These are phyloP conservation scores for Antidorcas marsupialis DNA, from an alignment of 2,113 vertebrate species.

Conservation along the genomic window DNA sequence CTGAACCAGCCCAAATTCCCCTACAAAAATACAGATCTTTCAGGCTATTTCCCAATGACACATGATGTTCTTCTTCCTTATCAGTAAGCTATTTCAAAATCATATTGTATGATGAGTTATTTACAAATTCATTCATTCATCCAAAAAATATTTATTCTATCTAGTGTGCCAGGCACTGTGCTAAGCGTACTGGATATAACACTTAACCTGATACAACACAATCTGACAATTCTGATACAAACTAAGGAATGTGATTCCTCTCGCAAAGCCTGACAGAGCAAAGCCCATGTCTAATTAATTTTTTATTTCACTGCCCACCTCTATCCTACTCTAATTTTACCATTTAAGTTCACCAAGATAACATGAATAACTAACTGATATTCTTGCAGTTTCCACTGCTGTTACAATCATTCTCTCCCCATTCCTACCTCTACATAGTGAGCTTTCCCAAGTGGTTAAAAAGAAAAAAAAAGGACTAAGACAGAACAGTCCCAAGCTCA, in stretches of 20 bases:
- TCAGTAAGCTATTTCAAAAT: background rate
- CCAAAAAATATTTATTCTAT: background rate
- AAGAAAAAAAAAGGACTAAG: background rate
- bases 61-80: background rate
- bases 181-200: background rate
- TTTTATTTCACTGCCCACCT: background rate
- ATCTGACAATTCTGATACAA: background rate
- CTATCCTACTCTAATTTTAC: background rate
- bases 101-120: background rate
- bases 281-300: background rate
- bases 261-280: background rate
- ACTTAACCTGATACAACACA: background rate
- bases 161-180: background rate
- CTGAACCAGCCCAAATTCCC: background rate
- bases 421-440: background rate
- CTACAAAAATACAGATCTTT: background rate
- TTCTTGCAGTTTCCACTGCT: background rate
- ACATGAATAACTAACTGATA: background rate
- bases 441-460: background rate
- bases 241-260: background rate
- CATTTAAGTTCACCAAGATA: background rate
- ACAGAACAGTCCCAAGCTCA: background rate
- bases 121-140: background rate
- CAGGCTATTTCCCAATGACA: background rate
- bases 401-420: background rate